Evolutionary conservation across 2,888 invertebrate genomes (phyloP).

Genomic region (Carcina quercana): DNA sequence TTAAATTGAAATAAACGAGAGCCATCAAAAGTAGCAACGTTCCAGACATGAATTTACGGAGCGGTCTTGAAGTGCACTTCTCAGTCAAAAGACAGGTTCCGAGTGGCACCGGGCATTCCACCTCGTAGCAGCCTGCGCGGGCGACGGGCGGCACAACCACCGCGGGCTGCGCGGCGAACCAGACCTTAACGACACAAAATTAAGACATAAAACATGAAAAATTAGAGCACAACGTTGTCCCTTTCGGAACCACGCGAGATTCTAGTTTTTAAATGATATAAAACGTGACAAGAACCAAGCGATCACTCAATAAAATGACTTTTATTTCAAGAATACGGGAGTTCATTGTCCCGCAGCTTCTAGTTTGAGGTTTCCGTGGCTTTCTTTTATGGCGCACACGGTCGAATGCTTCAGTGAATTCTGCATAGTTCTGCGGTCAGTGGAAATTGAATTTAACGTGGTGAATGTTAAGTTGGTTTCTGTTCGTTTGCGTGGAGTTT

Average conservation of each 20-base stretch:
- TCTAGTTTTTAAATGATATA: conserved; percentile 47
- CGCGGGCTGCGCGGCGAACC: conserved; percentile 26
- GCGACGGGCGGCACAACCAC: conserved; percentile 27
- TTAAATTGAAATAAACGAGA: conserved; percentile 28
- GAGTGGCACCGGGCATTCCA: conserved; percentile 57
- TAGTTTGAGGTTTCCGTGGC: conserved; percentile 36
- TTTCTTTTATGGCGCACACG: conserved; percentile 41
- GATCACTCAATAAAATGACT: conserved; percentile 66
- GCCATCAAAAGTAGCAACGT: conserved; percentile 29
- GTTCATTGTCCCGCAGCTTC: conserved; percentile 56
- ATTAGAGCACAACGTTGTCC: conserved; percentile 28
- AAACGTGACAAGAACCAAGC: conserved; percentile 57
- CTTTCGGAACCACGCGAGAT: conserved; percentile 44
- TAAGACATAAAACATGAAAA: conserved; percentile 38
- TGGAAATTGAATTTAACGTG: conserved; percentile 42
- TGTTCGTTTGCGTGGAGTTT: conserved; percentile 26
- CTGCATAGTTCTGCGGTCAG: conserved; percentile 27
- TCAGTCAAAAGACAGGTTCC: conserved; percentile 59
- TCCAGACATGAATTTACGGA: conserved; percentile 53
- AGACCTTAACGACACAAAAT: conserved; percentile 36
- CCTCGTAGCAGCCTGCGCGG: conserved; percentile 29
- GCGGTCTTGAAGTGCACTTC: conserved; percentile 49
- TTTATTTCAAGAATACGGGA: conserved; percentile 58
- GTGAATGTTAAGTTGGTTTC: conserved; percentile 28
- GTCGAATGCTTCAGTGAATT: conserved; percentile 47